A percentile compares a stretch with the other conserved stretches of the same genome.
These are phyloP conservation scores for Guaruba guarouba DNA, from an alignment of 2,113 vertebrate species.

Conservation along the genomic window DNA sequence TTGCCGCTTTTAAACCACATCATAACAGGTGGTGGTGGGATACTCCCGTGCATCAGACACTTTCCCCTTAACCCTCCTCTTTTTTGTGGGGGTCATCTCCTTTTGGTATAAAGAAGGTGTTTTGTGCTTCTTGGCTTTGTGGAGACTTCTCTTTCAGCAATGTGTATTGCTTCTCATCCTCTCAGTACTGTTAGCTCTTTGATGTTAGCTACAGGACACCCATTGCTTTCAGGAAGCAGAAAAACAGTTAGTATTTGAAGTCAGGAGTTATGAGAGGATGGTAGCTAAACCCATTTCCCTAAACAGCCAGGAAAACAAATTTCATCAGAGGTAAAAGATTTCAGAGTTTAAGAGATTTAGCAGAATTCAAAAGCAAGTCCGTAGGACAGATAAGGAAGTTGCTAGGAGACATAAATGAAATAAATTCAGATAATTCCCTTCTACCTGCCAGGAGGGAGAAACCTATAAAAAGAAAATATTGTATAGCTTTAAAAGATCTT, in stretches of 20 bases:
- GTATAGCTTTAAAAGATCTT: neutral
- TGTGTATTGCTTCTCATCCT: neutral
- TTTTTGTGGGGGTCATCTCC: rapidly evolving
- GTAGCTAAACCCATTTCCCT: neutral
- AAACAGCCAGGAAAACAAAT: constrained; percentile 14
- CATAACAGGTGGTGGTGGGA: neutral
- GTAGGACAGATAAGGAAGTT: neutral
- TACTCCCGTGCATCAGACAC: neutral
- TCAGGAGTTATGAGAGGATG: neutral
- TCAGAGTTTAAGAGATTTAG: neutral
- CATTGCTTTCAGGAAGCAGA: neutral
- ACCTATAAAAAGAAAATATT: neutral
- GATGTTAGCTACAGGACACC: neutral
- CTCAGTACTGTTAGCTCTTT: neutral
- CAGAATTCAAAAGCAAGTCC: neutral
- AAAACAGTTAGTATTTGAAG: neutral
- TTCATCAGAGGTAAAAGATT: neutral
- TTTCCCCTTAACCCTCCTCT: neutral
- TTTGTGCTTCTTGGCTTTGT: neutral
- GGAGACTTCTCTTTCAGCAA: neutral
- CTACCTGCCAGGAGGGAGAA: neutral
- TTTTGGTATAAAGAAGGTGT: neutral
- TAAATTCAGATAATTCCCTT: constrained; percentile 16
- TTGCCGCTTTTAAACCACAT: neutral
- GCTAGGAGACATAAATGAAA: constrained; percentile 16